Base-by-base conservation (phyloP, 2,797 vertebrate species). In the Perodicticus potto region DNA sequence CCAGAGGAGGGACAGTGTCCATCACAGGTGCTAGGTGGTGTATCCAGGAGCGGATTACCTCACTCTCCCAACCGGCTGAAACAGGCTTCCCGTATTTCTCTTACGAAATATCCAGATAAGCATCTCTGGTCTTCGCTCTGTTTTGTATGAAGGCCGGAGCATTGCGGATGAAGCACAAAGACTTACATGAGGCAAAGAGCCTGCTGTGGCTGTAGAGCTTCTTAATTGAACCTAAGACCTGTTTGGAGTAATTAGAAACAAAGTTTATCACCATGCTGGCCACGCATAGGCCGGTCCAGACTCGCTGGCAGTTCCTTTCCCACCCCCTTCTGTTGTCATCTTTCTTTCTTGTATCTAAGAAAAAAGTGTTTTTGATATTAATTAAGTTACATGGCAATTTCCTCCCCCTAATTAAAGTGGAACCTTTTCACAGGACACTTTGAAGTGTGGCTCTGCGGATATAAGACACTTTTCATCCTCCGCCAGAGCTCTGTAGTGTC, bases 371-470 rank as follows among this genome's bases (percentile, higher is more conserved):
- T n/a, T 40, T 61, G 20, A 29, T 63, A 74, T 95, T 96, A 83
- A 89, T 97, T 89, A 93, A 97, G 92, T 86, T 93, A 72, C 3
- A 69, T 20, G 93, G 76, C 89, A 76, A 91, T 95, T 95, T 93
- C 96, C 85, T 96, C 85, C 95, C 96, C 91, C 0, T 85, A 97
- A 98, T 96, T 97, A 94, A 80, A 95, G 95, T 2, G 2, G 97
- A 97, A 93, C n/a, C 69, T 96, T 97, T 93, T 97, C 96, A 82
- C 0, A 92, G 89, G 91, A 87, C 82, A 92, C 97, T 97, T 96
- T 96, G 97, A 97, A 97, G 97, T 16, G 8, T 49, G 12, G 37
- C 96, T 96, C 97, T 86, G 91, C 89, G 12, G 25, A 89, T 91
- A 73, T 59, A 96, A 94, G 96, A 53, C 91, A 95, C 93, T 96